Conservation (phyloP, 2,888 invertebrate genomes). For the Hylaea fasciaria region DNA sequence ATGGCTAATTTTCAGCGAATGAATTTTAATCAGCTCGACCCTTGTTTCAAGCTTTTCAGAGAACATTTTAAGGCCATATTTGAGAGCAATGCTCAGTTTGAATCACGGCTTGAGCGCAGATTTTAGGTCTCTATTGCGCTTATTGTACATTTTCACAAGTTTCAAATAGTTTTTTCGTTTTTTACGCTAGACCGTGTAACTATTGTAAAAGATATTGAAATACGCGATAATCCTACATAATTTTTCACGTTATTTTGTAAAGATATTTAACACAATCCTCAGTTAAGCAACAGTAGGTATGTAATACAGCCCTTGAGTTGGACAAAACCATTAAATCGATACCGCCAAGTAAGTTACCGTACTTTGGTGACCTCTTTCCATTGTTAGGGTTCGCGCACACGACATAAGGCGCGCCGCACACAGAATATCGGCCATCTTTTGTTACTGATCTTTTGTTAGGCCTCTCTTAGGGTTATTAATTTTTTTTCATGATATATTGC, state of each 20-base stretch:
- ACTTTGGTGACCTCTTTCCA: slow-evolving; percentile 62
- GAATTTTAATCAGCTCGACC: not conserved
- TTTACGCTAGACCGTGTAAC: no score
- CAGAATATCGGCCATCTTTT: slow-evolving; percentile 56
- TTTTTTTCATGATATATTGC: slow-evolving; percentile 51
- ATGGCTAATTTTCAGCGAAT: slow-evolving; percentile 2
- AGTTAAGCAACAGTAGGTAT: no score
- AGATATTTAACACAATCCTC: no score
- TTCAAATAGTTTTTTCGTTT: no score
- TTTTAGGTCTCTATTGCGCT: no score
- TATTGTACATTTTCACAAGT: no score
- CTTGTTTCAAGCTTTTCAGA: not conserved
- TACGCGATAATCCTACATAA: no score
- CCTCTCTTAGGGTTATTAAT: slow-evolving; percentile 50
- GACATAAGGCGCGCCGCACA: slow-evolving; percentile 32
- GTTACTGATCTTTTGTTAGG: slow-evolving; percentile 51
- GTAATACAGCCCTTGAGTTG: not conserved
- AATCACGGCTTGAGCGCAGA: no score
- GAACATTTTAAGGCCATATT: not conserved
- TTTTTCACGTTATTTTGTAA: no score
- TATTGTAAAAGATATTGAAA: no score
- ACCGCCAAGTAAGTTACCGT: slow-evolving; percentile 45
- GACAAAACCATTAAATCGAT: slow-evolving; percentile 46
- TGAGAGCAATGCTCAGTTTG: not conserved
- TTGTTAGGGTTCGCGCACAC: slow-evolving; percentile 42